These are phyloP conservation scores for Amblyjoppa fuscipennis DNA, from an alignment of 2,888 invertebrate species.

Conservation along the genomic window DNA sequence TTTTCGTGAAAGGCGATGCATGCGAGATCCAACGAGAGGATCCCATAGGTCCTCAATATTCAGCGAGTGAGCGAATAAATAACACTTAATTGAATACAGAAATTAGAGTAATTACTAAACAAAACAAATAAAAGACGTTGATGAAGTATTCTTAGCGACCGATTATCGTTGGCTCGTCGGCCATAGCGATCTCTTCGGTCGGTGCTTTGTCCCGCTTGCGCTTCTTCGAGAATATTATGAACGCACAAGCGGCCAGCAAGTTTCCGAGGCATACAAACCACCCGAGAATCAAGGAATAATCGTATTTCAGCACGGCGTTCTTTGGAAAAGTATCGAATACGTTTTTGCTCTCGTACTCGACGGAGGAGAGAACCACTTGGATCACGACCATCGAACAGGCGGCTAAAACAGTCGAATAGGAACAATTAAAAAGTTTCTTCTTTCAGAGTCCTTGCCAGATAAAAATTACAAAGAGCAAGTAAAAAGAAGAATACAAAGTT, in stretches of 20 bases:
- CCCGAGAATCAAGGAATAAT: slow-evolving; percentile 90
- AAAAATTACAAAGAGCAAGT: neutral
- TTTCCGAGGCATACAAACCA: slow-evolving; percentile 92
- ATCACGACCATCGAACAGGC: slow-evolving; percentile 93
- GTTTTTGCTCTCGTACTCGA: slow-evolving; percentile 90
- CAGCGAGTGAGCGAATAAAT: slow-evolving; percentile 31
- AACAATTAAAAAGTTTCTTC: slow-evolving; percentile 1
- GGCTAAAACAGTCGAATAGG: slow-evolving; percentile 85
- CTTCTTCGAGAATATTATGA: slow-evolving; percentile 93
- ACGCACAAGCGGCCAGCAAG: slow-evolving; percentile 89
- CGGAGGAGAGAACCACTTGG: slow-evolving; percentile 91
- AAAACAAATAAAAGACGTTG: slow-evolving; percentile 10
- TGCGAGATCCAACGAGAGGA: neutral
- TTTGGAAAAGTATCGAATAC: slow-evolving; percentile 90
- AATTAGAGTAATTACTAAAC: neutral
- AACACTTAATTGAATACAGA: slow-evolving; percentile 18
- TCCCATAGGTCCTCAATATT: neutral
- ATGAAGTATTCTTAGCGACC: slow-evolving; percentile 77
- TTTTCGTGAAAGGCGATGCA: slow-evolving; percentile 22
- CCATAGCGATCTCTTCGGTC: slow-evolving; percentile 93
- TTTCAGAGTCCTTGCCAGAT: neutral
- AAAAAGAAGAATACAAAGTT: slow-evolving; percentile 1
- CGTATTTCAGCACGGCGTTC: slow-evolving; percentile 89
- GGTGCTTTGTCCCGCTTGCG: slow-evolving; percentile 94
- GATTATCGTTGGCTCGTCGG: slow-evolving; percentile 94